Conservation (phyloP, 2,797 vertebrate genomes). For the Aeoliscus strigatus region DNA sequence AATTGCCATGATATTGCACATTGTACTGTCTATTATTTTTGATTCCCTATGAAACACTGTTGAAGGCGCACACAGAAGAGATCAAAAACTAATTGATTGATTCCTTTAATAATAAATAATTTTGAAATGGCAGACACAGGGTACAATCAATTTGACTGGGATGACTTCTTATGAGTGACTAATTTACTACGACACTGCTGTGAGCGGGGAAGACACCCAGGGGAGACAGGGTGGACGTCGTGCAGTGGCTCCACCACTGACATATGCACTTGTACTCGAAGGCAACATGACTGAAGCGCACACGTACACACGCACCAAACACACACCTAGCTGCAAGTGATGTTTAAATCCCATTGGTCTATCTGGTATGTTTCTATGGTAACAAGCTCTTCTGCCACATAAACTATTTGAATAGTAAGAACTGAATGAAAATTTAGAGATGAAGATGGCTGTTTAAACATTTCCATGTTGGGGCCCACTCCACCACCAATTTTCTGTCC, state of each 20-base stretch:
- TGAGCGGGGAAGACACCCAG: constrained; percentile 37
- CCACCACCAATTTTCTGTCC: no score
- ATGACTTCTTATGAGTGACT: constrained; percentile 27
- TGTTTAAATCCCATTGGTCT: neutral
- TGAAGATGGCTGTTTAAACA: no score
- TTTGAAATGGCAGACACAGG: constrained; percentile 31
- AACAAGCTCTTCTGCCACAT: constrained; percentile 2
- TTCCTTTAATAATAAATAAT: constrained; percentile 19
- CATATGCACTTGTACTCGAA: constrained; percentile 15
- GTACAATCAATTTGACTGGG: constrained; percentile 19
- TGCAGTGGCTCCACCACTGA: constrained; percentile 27
- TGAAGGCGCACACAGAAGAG: constrained; percentile 10
- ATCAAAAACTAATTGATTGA: constrained; percentile 24
- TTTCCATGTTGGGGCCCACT: no score
- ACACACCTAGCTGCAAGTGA: constrained; percentile 1
- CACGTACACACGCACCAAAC: neutral
- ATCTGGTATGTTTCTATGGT: constrained; percentile 10
- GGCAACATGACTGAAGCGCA: neutral
- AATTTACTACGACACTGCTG: constrained; percentile 31
- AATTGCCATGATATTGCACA: neutral
- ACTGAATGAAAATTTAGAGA: no score
- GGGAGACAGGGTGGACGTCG: constrained; percentile 21
- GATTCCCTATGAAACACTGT: neutral
- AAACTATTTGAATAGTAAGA: no score
- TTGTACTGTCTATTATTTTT: neutral